Base-by-base conservation (phyloP, 2,888 invertebrate genomes). In the Notodonta dromedarius region DNA sequence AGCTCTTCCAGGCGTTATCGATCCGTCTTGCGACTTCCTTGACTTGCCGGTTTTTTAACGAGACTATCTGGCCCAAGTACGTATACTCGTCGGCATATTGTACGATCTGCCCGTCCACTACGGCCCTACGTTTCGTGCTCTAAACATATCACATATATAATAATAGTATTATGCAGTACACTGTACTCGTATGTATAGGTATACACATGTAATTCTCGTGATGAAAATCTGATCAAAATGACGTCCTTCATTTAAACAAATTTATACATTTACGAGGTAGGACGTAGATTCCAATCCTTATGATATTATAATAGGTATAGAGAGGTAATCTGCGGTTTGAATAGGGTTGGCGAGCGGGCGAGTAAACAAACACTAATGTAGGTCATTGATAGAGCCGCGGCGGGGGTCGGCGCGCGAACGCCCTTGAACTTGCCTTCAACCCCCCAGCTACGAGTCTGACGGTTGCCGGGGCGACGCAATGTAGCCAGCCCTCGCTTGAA, bases 361-460 rank as follows among this genome's bases (percentile, higher is more conserved):
- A 54, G 61, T 61, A 67, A 59, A 69, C 64, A 64, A 60, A 59
- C 59, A 63, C 48, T 67, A 59, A 71, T 70, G 67, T 75, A 62
- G 73, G 71, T 73, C 71, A 66, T 71, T 67, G 73, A 65, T 63
- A 66, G 58, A 58, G 64, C 14, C 57, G 46, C 51, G 12, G 52
- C 39, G 56, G n/a, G 54, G 44, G 58, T 48, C 52, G 58, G 66
- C 70, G 62, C 65, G 57, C 67, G 71, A 32, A 62, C 74, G 74
- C 60, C 77, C 78, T 78, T 78, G 76, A 78, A 77, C 77, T 73
- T 70, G 69, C 62, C 50, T 50, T 16, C 50, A 16, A 12, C 11
- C 48, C 48, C 48, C 48, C 14, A 7, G 5, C n/a, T 12, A 12
- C 48, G 11, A 5, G 50, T 8, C 8, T 16, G 50, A 8, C 50